Conservation (phyloP, 2,113 vertebrate genomes). For the Plotosus lineatus region DNA sequence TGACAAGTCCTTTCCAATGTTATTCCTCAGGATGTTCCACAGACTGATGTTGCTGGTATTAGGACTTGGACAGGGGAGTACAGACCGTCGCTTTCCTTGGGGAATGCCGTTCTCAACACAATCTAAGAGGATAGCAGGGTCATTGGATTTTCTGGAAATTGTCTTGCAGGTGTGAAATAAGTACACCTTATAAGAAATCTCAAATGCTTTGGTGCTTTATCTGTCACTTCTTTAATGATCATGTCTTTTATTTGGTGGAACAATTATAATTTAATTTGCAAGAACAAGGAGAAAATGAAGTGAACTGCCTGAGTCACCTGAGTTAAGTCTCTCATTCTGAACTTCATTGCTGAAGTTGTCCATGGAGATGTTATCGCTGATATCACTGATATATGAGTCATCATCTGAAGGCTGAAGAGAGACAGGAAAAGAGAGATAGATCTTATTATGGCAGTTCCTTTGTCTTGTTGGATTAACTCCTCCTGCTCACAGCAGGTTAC, state of each 20-base stretch:
- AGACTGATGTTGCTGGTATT: slow-evolving; percentile 88
- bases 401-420: slow-evolving; percentile 85
- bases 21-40: slow-evolving; percentile 96
- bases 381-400: slow-evolving; percentile 93
- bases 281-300: neutral
- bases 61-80: slow-evolving; percentile 82
- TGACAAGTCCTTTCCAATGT: slow-evolving; percentile 96
- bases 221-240: neutral
- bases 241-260: neutral
- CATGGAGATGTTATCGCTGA: slow-evolving; percentile 94
- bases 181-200: neutral
- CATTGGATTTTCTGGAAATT: neutral
- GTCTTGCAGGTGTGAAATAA: neutral
- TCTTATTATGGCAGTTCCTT: slow-evolving; percentile 30
- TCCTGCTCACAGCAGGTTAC: slow-evolving; percentile 4
- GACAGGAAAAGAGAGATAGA: slow-evolving; percentile 48
- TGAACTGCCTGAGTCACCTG: slow-evolving; percentile 68
- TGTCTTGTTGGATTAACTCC: slow-evolving; percentile 26
- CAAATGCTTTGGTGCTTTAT: neutral
- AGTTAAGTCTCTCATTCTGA: slow-evolving; percentile 81
- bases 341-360: slow-evolving; percentile 89
- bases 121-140: slow-evolving; percentile 61
- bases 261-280: neutral
- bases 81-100: slow-evolving; percentile 72
- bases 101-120: slow-evolving; percentile 67